phyloP scores from a whole-genome alignment of 2,797 vertebrate species.

The Clarias pachynema region DNA sequence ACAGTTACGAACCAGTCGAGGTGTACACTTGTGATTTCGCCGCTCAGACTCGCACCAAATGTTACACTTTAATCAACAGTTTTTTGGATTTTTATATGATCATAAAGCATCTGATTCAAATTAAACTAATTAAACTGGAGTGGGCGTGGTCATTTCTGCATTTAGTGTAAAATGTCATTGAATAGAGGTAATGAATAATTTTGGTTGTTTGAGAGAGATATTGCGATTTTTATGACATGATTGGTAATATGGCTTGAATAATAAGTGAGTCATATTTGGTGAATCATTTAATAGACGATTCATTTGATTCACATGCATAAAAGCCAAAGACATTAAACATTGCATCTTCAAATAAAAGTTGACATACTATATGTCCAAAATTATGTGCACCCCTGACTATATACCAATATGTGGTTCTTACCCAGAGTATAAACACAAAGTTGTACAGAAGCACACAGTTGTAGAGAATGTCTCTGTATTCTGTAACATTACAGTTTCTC shows the following conservation, averaged over 20 bases:
- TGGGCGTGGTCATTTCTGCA: not conserved
- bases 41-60: not conserved
- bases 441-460: not conserved
- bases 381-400: not conserved
- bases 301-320: not conserved
- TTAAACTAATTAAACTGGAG: not conserved
- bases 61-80: not conserved
- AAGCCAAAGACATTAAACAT: not conserved
- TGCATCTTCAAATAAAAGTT: not conserved
- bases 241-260: not conserved
- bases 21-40: not conserved
- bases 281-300: not conserved
- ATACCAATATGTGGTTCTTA: no score
- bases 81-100: not conserved
- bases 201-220: not conserved
- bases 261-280: not conserved
- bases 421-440: not conserved
- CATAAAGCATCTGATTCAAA: not conserved
- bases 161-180: not conserved
- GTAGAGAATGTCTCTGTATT: not conserved
- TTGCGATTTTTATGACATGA: not conserved
- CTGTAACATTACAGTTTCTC: not conserved
- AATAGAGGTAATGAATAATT: no score
- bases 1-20: not conserved
- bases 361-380: not conserved